Evolutionary conservation across 1,140 invertebrate species (phyloP).

Genomic region (Nebria ingens): DNA sequence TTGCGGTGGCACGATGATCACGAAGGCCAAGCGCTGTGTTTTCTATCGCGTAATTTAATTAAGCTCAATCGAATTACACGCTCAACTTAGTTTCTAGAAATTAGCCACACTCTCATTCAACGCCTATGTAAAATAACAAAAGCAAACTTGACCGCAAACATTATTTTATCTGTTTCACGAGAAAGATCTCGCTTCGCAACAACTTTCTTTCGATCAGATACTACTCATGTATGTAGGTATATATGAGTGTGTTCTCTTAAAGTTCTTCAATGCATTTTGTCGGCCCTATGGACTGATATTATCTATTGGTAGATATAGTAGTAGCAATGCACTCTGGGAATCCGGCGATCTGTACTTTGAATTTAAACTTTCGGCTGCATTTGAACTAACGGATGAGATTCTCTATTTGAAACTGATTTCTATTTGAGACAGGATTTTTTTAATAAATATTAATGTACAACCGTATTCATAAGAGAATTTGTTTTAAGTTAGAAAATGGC

Average conservation of each 20-base stretch:
- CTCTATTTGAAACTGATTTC: too few species aligned
- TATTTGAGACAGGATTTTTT: too few species aligned
- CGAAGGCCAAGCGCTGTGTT: not conserved
- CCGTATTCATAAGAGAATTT: too few species aligned
- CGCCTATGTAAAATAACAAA: not conserved
- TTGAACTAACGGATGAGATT: too few species aligned
- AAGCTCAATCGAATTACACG: constrained; percentile 3
- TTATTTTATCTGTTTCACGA: not conserved
- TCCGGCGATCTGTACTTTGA: too few species aligned
- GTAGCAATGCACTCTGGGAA: not conserved
- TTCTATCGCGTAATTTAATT: constrained; percentile 5
- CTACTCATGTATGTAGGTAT: not conserved
- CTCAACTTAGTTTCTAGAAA: constrained; percentile 8
- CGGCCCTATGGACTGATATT: not conserved
- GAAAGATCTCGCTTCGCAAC: not conserved
- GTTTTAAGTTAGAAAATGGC: too few species aligned
- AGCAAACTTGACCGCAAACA: not conserved
- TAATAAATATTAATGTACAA: too few species aligned
- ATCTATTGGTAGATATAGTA: not conserved
- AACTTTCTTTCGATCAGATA: not conserved
- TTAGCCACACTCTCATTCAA: not conserved
- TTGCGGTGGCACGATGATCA: not conserved
- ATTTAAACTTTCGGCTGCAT: too few species aligned
- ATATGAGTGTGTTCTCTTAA: not conserved
- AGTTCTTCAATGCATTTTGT: not conserved